Conservation (phyloP, 1,140 invertebrate species). For the Psilanteris sp. region DNA sequence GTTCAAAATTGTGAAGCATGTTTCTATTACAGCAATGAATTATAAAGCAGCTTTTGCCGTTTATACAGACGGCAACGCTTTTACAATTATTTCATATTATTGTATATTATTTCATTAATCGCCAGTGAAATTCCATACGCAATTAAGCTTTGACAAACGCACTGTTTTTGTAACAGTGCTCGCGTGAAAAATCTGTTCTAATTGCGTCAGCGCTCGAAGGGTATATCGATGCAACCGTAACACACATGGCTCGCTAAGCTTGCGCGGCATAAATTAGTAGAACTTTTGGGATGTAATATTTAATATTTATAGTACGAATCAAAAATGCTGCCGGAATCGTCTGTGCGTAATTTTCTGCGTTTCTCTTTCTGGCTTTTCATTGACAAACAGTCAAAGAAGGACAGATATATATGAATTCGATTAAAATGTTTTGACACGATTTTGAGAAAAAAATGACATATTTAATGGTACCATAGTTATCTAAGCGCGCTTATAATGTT, state of each 20-base stretch:
- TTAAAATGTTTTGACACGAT: too few relatives aligned
- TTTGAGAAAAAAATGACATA: constrained; percentile 78
- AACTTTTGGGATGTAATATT: too few relatives aligned
- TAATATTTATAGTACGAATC: too few relatives aligned
- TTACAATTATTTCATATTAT: constrained; percentile 34
- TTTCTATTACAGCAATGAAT: constrained; percentile 36
- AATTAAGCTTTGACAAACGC: constrained; percentile 25
- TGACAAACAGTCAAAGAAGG: too few relatives aligned
- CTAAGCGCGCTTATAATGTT: too few relatives aligned
- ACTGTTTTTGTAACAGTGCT: constrained; percentile 1
- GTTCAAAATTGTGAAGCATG: constrained; percentile 45
- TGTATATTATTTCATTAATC: constrained; percentile 31
- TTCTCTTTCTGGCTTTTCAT: too few relatives aligned
- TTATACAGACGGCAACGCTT: constrained; percentile 5
- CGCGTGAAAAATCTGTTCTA: background rate
- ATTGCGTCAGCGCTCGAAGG: background rate
- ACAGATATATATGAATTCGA: too few relatives aligned
- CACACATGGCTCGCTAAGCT: constrained; percentile 28
- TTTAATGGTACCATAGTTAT: too few relatives aligned
- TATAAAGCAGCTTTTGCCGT: constrained; percentile 13
- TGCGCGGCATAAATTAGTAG: too few relatives aligned
- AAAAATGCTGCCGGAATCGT: too few relatives aligned
- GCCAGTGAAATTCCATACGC: constrained; percentile 17
- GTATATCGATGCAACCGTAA: constrained; percentile 47
- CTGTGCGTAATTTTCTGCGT: too few relatives aligned